These are phyloP conservation scores for Oeneis ivallda DNA, from an alignment of 2,888 invertebrate species.

Conservation along the genomic window DNA sequence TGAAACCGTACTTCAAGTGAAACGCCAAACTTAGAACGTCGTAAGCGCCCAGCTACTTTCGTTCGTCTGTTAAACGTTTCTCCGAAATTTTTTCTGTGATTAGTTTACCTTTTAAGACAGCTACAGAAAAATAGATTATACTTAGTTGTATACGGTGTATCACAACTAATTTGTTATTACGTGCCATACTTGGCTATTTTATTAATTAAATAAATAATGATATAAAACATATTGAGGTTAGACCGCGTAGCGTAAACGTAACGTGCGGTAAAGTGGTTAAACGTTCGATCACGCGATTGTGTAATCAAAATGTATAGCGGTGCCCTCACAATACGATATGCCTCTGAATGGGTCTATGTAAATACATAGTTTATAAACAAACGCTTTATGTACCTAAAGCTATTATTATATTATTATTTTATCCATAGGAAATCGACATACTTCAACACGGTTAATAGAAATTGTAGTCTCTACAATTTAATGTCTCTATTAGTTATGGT, in stretches of 20 bases:
- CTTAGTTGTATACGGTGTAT: too few species aligned
- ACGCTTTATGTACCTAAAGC: background rate
- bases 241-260: background rate
- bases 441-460: background rate
- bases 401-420: background rate
- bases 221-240: background rate
- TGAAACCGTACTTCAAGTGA: too few species aligned
- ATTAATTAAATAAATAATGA: background rate
- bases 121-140: background rate
- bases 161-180: too few species aligned
- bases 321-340: constrained; percentile 16
- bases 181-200: too few species aligned
- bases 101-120: too few species aligned
- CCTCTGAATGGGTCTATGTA: constrained; percentile 16
- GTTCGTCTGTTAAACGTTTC: too few species aligned
- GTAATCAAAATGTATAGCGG: constrained; percentile 32
- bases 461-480: too few species aligned
- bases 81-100: too few species aligned
- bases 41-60: too few species aligned
- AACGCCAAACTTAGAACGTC: too few species aligned
- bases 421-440: background rate
- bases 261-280: constrained; percentile 3
- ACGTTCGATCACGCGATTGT: constrained; percentile 36
- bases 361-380: constrained; percentile 1
- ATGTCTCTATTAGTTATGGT: too few species aligned